Base-by-base conservation (phyloP, 2,113 vertebrate species). In the Xenopus borealis region DNA sequence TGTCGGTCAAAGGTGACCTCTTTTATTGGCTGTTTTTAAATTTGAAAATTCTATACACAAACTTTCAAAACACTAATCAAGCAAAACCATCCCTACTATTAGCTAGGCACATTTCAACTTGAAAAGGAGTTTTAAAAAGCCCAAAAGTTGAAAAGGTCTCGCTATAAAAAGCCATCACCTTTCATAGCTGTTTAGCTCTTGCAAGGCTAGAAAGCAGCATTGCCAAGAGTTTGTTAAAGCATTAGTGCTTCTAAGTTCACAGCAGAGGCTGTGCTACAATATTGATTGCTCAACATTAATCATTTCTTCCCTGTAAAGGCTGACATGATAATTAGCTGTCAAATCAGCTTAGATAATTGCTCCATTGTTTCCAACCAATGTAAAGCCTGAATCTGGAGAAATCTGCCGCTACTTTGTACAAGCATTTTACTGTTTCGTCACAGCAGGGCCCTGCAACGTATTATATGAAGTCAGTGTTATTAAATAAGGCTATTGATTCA, bases 321-420 rank as follows among this genome's bases (percentile, higher is more conserved):
- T 82, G 65, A 63, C 0, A 0, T 77, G 72, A 65, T 72, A 78
- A 80, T 46, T 77, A 74, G 50, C 62, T 69, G 70, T 82, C 68
- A 79, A 81, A 85, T 78, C 66, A 82, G 62, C 75, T 80, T 40
- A 62, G 62, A 55, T 79, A 79, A 83, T 85, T 84, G 67, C 71
- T 53, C 79, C 11, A 68, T 80, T 78, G 20, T 16, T 80, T 79
- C 80, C 71, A n/a, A 81, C 70, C 45, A 40, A 44, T 78, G 52
- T 50, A 59, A 84, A 68, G 55, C 69, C 80, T 58, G 75, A 53
- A 67, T 30, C 73, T 75, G 55, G 78, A 64, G 33, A 40, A 40
- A 68, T 18, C 19, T 72, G 20, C 27, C 69, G 33, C 58, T 18
- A 59, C 44, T 63, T 66, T 75, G 30, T 20, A 67, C 44, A 45